Percentiles rank a stretch among this genome's conserved stretches.
Evolutionary conservation across 1,140 invertebrate species (phyloP).

Genomic region (Meloidogyne floridensis): DNA sequence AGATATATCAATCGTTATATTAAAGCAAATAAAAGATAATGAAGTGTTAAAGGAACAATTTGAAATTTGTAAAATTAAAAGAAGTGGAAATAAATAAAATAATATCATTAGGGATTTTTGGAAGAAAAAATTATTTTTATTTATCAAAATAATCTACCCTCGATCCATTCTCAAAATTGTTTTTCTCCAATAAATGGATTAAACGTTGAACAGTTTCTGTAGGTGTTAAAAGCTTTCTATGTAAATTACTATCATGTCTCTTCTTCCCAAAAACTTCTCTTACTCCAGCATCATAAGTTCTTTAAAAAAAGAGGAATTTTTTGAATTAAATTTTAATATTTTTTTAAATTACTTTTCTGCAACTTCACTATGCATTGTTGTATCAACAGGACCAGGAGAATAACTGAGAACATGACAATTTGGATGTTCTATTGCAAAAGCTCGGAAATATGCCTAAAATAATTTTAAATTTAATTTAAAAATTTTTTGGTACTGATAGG

Average conservation of each 20-base stretch:
- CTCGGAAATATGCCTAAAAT: constrained; percentile 77
- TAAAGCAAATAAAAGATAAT: too few relatives aligned
- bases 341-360: constrained; percentile 67
- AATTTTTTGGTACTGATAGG: too few relatives aligned
- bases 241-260: constrained; percentile 36
- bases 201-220: constrained; percentile 78
- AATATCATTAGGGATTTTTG: too few relatives aligned
- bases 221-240: constrained; percentile 75
- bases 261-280: constrained; percentile 34
- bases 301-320: constrained; percentile 66
- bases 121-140: neutral
- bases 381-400: constrained; percentile 87
- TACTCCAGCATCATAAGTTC: constrained; percentile 67
- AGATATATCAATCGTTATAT: too few relatives aligned
- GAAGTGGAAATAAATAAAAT: too few relatives aligned
- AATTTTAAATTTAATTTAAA: too few relatives aligned
- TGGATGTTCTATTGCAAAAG: constrained; percentile 79
- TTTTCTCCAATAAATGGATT: constrained; percentile 74
- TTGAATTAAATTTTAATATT: neutral
- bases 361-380: constrained; percentile 80
- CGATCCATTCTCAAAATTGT: constrained; percentile 78
- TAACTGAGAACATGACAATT: constrained; percentile 82
- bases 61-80: too few relatives aligned
- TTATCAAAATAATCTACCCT: constrained; percentile 84
- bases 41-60: too few relatives aligned